Evolutionary conservation across 2,113 vertebrate genomes (phyloP).

Genomic region (Pteronura brasiliensis): DNA sequence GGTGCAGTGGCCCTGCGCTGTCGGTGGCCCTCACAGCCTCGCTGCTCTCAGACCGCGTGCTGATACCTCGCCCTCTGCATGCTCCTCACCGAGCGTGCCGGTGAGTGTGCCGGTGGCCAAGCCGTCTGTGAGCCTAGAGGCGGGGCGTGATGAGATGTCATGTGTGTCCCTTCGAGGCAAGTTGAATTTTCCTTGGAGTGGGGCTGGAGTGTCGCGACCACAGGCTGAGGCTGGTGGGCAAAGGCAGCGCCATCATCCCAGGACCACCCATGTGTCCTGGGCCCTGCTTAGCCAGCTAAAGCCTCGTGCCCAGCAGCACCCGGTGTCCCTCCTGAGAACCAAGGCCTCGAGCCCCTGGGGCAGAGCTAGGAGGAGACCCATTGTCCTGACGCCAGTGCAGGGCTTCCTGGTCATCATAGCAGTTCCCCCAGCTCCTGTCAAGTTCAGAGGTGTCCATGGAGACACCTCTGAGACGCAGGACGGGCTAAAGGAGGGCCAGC

Average conservation of each 20-base stretch:
- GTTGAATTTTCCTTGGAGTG: neutral
- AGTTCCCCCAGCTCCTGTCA: neutral
- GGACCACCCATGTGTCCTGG: too few relatives aligned
- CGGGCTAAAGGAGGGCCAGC: neutral
- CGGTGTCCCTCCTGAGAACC: neutral
- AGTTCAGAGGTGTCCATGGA: fast-evolving
- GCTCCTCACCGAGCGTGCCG: neutral
- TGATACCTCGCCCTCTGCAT: fast-evolving
- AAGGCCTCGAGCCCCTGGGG: neutral
- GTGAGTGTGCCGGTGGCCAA: neutral
- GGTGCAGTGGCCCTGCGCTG: fast-evolving
- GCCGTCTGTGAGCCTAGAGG: neutral
- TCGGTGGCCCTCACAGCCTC: neutral
- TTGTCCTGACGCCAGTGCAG: neutral
- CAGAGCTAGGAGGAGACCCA: neutral
- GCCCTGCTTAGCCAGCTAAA: neutral
- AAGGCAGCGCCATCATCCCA: neutral
- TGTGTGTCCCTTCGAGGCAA: neutral
- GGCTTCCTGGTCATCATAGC: neutral
- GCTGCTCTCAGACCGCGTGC: neutral
- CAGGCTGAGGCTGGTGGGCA: fast-evolving
- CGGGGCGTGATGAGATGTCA: too few relatives aligned
- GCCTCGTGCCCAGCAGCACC: neutral
- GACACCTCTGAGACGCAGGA: neutral
- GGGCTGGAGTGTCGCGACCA: neutral